Percentiles rank a stretch among this genome's conserved stretches.
phyloP scores from a whole-genome alignment of 2,888 invertebrate genomes.

The Chaetogeoica ovagalla region DNA sequence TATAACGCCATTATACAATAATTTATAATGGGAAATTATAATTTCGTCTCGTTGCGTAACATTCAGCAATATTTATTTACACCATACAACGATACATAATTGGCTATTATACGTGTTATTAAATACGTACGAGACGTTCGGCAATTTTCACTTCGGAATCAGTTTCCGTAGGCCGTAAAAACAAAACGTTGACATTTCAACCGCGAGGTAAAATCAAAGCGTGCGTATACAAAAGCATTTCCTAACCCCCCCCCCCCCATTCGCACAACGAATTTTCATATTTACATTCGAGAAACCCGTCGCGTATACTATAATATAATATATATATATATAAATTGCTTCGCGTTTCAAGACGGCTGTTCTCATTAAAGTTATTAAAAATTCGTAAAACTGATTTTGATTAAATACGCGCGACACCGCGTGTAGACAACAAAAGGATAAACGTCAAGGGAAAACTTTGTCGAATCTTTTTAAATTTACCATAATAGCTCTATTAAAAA shows the following conservation, averaged over 20 bases:
- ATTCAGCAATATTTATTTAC: not conserved
- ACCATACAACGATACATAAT: too few relatives aligned
- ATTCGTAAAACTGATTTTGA: conserved; percentile 46
- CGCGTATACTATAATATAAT: not conserved
- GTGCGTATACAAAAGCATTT: not conserved
- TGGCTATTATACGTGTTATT: too few relatives aligned
- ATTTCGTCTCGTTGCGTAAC: too few relatives aligned
- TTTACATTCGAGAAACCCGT: not conserved
- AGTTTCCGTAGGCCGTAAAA: not conserved
- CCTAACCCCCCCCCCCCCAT: too few relatives aligned
- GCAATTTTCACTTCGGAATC: conserved; percentile 9
- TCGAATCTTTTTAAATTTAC: conserved; percentile 48
- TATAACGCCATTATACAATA: too few relatives aligned
- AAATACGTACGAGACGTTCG: not conserved
- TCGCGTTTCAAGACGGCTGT: not conserved
- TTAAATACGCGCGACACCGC: conserved; percentile 39
- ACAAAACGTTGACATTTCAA: conserved; percentile 3
- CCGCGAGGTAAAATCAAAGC: not conserved
- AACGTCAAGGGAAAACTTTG: conserved; percentile 41
- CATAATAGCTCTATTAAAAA: conserved; percentile 48
- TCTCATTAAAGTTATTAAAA: conserved; percentile 45
- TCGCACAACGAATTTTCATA: not conserved
- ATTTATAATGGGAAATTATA: too few relatives aligned
- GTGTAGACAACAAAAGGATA: conserved; percentile 46
- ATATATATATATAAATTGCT: too few relatives aligned